Conservation (phyloP, 2,113 vertebrate genomes). For the Emydocephalus ijimae region DNA sequence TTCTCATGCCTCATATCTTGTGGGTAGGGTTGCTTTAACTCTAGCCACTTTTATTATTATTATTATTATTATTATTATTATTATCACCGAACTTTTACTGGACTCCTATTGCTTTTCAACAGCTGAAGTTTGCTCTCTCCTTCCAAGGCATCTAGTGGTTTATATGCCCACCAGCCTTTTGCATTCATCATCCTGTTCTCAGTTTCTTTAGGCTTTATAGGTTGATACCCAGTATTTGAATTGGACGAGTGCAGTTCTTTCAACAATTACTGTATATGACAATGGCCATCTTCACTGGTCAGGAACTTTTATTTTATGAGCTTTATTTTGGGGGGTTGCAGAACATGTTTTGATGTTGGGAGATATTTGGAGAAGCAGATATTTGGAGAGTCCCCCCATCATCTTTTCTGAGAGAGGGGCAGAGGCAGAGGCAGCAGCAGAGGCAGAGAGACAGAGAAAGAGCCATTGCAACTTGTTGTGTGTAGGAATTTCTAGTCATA, state of each 20-base stretch:
- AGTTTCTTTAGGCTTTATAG: background rate
- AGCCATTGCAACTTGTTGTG: background rate
- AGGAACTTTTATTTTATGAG: background rate
- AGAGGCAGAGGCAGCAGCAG: rapidly evolving
- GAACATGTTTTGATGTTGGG: background rate
- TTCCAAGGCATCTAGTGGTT: background rate
- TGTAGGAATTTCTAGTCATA: background rate
- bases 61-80: background rate
- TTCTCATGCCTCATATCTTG: background rate
- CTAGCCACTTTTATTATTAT: background rate
- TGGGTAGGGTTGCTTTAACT: background rate
- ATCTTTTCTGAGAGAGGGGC: no score
- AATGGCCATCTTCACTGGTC: background rate
- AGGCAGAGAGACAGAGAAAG: background rate
- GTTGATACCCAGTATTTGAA: background rate
- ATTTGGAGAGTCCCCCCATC: background rate
- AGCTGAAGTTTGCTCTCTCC: background rate
- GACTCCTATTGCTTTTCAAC: background rate
- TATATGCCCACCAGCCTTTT: background rate
- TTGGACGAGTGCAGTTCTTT: background rate
- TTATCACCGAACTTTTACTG: background rate
- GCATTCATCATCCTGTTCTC: background rate
- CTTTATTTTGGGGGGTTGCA: background rate
- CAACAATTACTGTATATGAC: background rate
- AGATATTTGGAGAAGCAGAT: background rate